Percentiles rank a stretch among this genome's conserved stretches.
Evolutionary conservation across 2,113 vertebrate species (phyloP).

Genomic region (Myrmophylax atrothorax): DNA sequence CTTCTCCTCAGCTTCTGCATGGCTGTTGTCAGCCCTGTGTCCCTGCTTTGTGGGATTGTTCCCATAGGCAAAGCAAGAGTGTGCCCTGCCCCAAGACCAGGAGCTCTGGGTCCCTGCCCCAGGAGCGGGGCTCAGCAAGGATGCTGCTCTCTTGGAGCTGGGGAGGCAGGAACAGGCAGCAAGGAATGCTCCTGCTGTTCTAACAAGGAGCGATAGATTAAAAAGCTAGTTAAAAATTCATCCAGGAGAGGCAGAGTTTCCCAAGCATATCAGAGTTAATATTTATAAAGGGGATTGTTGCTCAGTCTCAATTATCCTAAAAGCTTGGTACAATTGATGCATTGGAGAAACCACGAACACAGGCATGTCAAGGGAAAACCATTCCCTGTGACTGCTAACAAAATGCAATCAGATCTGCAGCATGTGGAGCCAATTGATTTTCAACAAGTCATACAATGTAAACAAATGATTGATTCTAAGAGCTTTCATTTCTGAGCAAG

Average conservation of each 20-base stretch:
- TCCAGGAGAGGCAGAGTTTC: conserved; percentile 67
- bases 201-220: conserved; percentile 61
- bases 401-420: conserved; percentile 20
- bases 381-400: conserved; percentile 17
- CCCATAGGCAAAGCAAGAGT: not conserved
- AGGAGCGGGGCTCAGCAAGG: fast-evolving
- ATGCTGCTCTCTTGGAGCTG: not conserved
- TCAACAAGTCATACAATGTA: not conserved
- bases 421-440: conserved; percentile 17
- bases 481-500: conserved; percentile 2
- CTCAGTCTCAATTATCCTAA: conserved; percentile 74
- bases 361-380: not conserved
- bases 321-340: conserved; percentile 45
- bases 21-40: not conserved
- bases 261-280: conserved; percentile 78
- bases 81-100: not conserved
- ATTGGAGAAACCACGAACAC: not conserved
- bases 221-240: conserved; percentile 78
- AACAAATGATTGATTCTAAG: not conserved
- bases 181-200: conserved; percentile 28
- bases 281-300: conserved; percentile 75
- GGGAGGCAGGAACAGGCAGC: not conserved
- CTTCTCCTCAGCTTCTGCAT: not conserved
- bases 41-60: not conserved
- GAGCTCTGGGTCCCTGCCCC: not conserved